Base-by-base conservation (phyloP, 2,888 invertebrate species). In the Himalopsyche tibetana region DNA sequence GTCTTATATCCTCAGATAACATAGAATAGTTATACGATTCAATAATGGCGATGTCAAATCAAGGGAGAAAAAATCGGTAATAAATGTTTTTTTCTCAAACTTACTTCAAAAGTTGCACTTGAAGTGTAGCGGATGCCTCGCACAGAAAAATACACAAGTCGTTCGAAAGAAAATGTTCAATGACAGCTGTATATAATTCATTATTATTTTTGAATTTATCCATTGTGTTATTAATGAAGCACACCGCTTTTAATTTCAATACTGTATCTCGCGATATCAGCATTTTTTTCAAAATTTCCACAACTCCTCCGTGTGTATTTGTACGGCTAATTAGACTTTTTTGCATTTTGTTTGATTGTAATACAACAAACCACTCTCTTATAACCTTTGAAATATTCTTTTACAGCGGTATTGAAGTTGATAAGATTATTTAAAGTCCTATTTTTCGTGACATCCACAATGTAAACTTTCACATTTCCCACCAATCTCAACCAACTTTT, bases 211-310 rank as follows among this genome's bases (percentile, higher is more conserved):
- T 63, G 45, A 74, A 45, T 56, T 80, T 45, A 19, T 84, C 19
- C 15, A 85, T 19, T 42, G 56, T 83, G 17, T 86, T 28, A 19
- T 83, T 55, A 5, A 88, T 87, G 15, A 85, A 83, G 28, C 36
- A n/a, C 2, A 81, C 84, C 15, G 88, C 88, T 55, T 86, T 84
- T 17, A 88, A 45, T 86, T 88, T 87, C 55, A 82, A 38, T 79
- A 85, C 55, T 36, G 84, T 84, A 84, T 88, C 87, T 79, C 88
- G 83, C 17, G 87, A 87, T 8, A 87, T 51, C 51, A 88, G 51
- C 87, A 88, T 85, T 84, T 55, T 80, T 42, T 87, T 88, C 17
- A 87, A 85, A n/a, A 63, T 81, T 63, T 88, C 88, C n/a, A 88
- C 80, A 17, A 51, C 69, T 42, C 85, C 80, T 38, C 15, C 28